These are phyloP conservation scores for Halocynthia roretzi DNA, from an alignment of 23 tunicate species.

Conservation along the genomic window DNA sequence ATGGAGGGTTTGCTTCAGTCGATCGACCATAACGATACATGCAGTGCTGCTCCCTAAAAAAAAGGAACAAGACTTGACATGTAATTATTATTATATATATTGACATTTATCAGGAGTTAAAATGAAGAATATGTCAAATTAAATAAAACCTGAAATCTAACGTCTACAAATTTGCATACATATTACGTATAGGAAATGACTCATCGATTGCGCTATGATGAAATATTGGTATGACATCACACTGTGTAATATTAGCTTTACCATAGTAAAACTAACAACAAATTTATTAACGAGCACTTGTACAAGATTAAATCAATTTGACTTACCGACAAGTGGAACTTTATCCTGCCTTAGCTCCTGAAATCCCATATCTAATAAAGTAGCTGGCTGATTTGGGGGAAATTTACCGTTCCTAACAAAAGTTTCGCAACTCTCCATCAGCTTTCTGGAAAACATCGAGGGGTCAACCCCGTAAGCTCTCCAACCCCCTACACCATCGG, in stretches of 20 bases:
- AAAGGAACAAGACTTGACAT: too few relatives aligned
- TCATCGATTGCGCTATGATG: too few relatives aligned
- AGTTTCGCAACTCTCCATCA: conserved; percentile 92
- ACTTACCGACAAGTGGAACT: conserved; percentile 56
- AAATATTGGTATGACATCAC: too few relatives aligned
- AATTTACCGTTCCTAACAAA: conserved; percentile 77
- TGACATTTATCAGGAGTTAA: too few relatives aligned
- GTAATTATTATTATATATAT: too few relatives aligned
- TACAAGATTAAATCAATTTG: not conserved
- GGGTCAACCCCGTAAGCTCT: conserved; percentile 95
- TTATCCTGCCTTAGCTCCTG: conserved; percentile 75
- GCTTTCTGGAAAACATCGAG: conserved; percentile 70
- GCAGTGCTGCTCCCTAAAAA: conserved; percentile 93
- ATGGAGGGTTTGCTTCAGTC: conserved; percentile 72
- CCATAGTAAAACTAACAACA: not conserved
- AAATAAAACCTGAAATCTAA: too few relatives aligned
- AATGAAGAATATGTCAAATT: too few relatives aligned
- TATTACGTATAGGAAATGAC: too few relatives aligned
- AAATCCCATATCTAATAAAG: conserved; percentile 69
- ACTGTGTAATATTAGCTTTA: not conserved
- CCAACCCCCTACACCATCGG: conserved; percentile 99
- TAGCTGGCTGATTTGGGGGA: conserved; percentile 57
- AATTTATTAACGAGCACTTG: not conserved
- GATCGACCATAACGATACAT: conserved; percentile 84
- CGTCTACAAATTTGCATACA: too few relatives aligned